These are phyloP conservation scores for Sthenelais limicola DNA, from an alignment of 2,888 invertebrate genomes.

Conservation along the genomic window DNA sequence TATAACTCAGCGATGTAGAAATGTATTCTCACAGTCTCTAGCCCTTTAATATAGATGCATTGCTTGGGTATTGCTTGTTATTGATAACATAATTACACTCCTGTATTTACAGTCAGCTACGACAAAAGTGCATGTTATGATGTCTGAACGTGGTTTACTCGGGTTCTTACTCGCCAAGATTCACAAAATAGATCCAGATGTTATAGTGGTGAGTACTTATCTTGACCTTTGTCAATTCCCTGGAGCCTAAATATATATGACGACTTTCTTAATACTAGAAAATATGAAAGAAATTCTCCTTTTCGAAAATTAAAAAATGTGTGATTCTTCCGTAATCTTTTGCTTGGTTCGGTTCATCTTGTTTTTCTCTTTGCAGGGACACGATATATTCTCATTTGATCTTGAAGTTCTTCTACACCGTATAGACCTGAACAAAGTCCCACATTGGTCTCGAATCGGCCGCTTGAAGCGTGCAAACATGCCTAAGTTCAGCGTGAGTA, in stretches of 20 bases:
- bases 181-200: slow-evolving; percentile 91
- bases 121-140: slow-evolving; percentile 81
- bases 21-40: no score
- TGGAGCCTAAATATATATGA: no score
- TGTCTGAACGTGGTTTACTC: slow-evolving; percentile 89
- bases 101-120: slow-evolving; percentile 58
- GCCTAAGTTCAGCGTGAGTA: slow-evolving; percentile 65
- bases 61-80: slow-evolving; percentile 20
- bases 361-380: slow-evolving; percentile 78
- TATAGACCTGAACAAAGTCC: slow-evolving; percentile 81
- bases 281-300: no score
- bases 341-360: no score
- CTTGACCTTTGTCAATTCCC: no score
- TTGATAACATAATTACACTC: neutral
- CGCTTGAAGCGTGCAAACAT: slow-evolving; percentile 81
- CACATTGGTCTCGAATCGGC: slow-evolving; percentile 92
- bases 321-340: no score
- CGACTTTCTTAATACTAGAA: no score
- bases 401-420: slow-evolving; percentile 91
- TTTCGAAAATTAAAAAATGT: no score
- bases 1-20: no score
- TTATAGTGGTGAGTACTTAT: slow-evolving; percentile 81
- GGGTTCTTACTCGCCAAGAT: slow-evolving; percentile 90
- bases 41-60: no score
- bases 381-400: slow-evolving; percentile 92